These are phyloP conservation scores for Trichomycterus rosablanca DNA, from an alignment of 2,113 vertebrate species.

Conservation along the genomic window DNA sequence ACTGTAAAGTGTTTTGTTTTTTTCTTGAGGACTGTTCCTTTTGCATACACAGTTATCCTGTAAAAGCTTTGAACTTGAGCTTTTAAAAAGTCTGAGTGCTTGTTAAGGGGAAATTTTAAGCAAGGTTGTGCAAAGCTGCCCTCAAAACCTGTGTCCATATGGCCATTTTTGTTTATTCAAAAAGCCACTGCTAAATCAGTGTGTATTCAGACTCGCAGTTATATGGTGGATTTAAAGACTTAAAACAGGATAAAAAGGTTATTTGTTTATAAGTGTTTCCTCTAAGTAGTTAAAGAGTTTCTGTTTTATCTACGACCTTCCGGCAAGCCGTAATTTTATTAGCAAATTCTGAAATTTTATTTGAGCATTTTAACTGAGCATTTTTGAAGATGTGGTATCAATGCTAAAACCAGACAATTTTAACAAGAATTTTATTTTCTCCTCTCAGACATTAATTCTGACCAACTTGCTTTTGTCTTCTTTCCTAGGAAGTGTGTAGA, in stretches of 20 bases:
- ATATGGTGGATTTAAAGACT: conserved; percentile 29
- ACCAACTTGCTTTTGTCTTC: conserved; percentile 96
- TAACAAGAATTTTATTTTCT: not conserved
- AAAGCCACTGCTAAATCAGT: not conserved
- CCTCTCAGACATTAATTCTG: conserved; percentile 67
- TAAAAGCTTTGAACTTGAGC: conserved; percentile 62
- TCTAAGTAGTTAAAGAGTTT: conserved; percentile 46
- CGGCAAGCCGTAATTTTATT: conserved; percentile 7
- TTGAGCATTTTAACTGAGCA: not conserved
- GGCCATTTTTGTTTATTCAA: conserved; percentile 39
- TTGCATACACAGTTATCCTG: conserved; percentile 51
- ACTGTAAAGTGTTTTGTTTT: too few relatives aligned
- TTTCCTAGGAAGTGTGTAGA: conserved; percentile 99
- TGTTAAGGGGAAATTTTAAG: conserved; percentile 57
- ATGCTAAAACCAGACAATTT: not conserved
- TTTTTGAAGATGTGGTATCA: conserved; percentile 1
- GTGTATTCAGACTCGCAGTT: conserved; percentile 28
- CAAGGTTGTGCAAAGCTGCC: conserved; percentile 44
- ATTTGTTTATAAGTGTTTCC: conserved; percentile 47
- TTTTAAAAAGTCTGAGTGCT: conserved; percentile 24
- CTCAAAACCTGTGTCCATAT: conserved; percentile 46
- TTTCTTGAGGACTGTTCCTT: conserved; percentile 59
- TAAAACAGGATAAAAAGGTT: conserved; percentile 31
- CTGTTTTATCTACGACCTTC: conserved; percentile 45
- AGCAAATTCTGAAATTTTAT: not conserved